A percentile compares a stretch with the other conserved stretches of the same genome.
Conservation (phyloP, 2,888 invertebrate genomes). For the Agapostemon virescens region DNA sequence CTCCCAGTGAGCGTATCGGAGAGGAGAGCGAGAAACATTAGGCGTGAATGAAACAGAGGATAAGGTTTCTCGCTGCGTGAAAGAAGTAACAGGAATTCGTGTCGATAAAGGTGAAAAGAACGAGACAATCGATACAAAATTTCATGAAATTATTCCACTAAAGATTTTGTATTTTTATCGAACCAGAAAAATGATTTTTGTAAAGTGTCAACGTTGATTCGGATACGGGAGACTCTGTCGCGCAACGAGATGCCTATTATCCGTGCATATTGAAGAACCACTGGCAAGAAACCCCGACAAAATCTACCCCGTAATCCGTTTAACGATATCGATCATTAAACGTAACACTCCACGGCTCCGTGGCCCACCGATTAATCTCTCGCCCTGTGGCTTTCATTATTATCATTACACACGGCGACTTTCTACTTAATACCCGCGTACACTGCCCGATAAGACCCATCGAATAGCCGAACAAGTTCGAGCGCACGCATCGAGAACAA, state of each 20-base stretch:
- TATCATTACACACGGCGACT: conserved; percentile 55
- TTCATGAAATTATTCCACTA: neutral
- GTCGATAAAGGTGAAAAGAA: neutral
- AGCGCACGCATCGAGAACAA: conserved; percentile 10
- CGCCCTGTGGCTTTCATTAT: conserved; percentile 52
- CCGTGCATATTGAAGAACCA: conserved; percentile 20
- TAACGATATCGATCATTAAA: conserved; percentile 39
- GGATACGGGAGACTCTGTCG: neutral
- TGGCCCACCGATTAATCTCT: conserved; percentile 29
- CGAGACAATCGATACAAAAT: neutral
- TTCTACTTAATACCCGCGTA: conserved; percentile 58
- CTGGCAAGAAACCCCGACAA: conserved; percentile 3
- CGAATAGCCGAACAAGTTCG: conserved; percentile 23
- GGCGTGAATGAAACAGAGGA: neutral
- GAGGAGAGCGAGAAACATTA: neutral
- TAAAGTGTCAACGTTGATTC: neutral
- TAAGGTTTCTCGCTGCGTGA: neutral
- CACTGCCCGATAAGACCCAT: conserved; percentile 52
- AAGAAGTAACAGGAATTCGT: neutral
- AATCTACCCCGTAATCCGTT: conserved; percentile 22
- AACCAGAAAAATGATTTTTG: neutral
- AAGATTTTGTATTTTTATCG: neutral
- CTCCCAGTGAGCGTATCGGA: neutral
- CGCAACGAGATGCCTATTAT: conserved; percentile 17
- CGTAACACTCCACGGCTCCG: conserved; percentile 32